These are phyloP conservation scores for Drosophila melanogaster DNA, from an alignment of 1,140 invertebrate genomes.

Conservation along the genomic window Release_6_plus_ISO1_MT NT_037436.4:10574501-10575000, in stretches of 20 bases:
- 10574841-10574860: slow-evolving; percentile 32
- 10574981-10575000: background rate
- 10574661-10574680: slow-evolving; percentile 66
- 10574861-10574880: slow-evolving; percentile 14
- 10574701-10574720: slow-evolving; percentile 41
- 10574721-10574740: slow-evolving; percentile 28
- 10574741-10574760: slow-evolving; percentile 43
- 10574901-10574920: slow-evolving; percentile 2
- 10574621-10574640: slow-evolving; percentile 52
- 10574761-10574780: slow-evolving; percentile 11
- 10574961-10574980: slow-evolving; percentile 42
- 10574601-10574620: slow-evolving; percentile 5
- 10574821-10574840: slow-evolving; percentile 53
- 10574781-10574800: slow-evolving; percentile 68
- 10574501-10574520: slow-evolving; percentile 15
- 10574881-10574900: background rate
- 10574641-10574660: slow-evolving; percentile 66
- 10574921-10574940: background rate
- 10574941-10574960: slow-evolving; percentile 47
- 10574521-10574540: slow-evolving; percentile 2
- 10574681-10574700: slow-evolving; percentile 38
- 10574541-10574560: slow-evolving; percentile 1
- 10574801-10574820: slow-evolving; percentile 60
- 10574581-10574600: background rate
- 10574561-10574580: slow-evolving; percentile 6